Evolutionary conservation across 2,888 invertebrate species (phyloP).

Genomic region (Brachyptera risi): DNA sequence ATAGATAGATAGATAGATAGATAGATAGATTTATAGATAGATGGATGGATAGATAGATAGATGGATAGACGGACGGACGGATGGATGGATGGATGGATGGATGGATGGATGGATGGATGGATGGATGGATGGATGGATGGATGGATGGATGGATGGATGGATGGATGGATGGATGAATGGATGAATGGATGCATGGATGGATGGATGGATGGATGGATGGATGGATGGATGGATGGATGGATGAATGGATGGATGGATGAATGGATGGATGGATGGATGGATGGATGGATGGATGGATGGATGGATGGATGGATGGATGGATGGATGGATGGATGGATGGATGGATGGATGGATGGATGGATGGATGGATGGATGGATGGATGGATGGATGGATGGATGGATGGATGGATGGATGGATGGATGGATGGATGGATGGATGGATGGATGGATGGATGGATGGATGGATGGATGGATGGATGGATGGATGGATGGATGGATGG

Average conservation of each 20-base stretch:
- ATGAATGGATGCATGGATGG: too few relatives aligned
- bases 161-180: too few relatives aligned
- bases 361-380: background rate
- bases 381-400: background rate
- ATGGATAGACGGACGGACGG: too few relatives aligned
- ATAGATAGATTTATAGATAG: too few relatives aligned
- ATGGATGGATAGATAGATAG: too few relatives aligned
- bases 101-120: too few relatives aligned
- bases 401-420: background rate
- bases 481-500: background rate
- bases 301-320: background rate
- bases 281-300: background rate
- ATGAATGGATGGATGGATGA: too few relatives aligned
- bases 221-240: too few relatives aligned
- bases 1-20: background rate
- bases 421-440: background rate
- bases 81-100: too few relatives aligned
- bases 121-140: background rate
- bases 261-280: too few relatives aligned
- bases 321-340: background rate
- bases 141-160: background rate
- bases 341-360: background rate
- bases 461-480: background rate
- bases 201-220: too few relatives aligned
- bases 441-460: background rate